phyloP scores from a whole-genome alignment of 2,797 vertebrate genomes.

The Ibycter americanus region DNA sequence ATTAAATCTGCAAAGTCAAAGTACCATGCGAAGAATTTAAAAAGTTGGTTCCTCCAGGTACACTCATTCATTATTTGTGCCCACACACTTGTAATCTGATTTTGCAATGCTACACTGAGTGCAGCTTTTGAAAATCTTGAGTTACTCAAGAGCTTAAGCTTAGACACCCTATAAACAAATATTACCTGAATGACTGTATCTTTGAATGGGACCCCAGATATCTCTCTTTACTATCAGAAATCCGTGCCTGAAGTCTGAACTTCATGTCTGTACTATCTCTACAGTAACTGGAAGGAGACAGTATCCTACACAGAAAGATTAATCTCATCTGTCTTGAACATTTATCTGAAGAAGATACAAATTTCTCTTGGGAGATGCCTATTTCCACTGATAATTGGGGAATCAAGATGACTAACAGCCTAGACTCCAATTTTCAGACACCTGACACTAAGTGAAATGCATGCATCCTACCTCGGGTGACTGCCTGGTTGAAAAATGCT shows the following conservation, averaged over 20 bases:
- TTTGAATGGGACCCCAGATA: background rate
- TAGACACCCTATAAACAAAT: background rate
- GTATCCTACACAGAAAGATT: background rate
- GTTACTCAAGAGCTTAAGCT: background rate
- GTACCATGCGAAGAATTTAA: rapidly evolving
- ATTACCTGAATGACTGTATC: background rate
- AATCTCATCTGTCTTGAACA: background rate
- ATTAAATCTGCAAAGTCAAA: background rate
- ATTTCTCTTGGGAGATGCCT: background rate
- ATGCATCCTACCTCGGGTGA: background rate
- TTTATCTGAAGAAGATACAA: background rate
- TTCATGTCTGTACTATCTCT: background rate
- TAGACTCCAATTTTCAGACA: background rate
- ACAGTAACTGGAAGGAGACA: background rate
- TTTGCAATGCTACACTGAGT: background rate
- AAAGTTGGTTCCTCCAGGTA: background rate
- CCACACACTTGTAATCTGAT: background rate
- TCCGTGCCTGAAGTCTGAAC: background rate
- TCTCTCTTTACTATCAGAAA: background rate
- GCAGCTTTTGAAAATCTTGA: background rate
- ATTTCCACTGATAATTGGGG: background rate
- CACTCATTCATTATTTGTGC: background rate
- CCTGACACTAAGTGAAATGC: background rate
- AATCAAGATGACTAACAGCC: background rate
- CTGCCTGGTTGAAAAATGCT: background rate